Conservation (phyloP, 2,113 vertebrate genomes). For the Nyctibius bracteatus region DNA sequence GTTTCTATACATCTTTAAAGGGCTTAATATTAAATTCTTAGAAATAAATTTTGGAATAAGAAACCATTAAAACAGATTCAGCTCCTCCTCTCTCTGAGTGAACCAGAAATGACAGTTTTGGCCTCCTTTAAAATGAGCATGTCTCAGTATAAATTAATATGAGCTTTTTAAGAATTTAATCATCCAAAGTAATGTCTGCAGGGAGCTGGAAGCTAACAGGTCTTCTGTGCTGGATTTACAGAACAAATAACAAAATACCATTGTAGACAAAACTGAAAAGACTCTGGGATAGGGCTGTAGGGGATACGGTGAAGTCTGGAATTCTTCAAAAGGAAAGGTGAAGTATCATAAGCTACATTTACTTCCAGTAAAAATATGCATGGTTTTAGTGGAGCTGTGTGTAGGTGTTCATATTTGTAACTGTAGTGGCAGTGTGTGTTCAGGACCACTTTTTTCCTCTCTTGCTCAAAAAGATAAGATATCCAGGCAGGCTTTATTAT, state of each 20-base stretch:
- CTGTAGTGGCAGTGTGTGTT: neutral
- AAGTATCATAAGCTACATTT: neutral
- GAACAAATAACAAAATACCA: neutral
- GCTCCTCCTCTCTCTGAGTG: neutral
- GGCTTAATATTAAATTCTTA: neutral
- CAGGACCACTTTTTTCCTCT: neutral
- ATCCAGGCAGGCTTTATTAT: neutral
- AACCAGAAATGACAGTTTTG: neutral
- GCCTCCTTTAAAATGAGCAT: neutral
- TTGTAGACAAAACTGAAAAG: neutral
- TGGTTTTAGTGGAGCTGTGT: neutral
- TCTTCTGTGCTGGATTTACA: neutral
- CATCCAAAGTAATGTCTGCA: neutral
- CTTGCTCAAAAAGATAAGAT: neutral
- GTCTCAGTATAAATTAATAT: constrained; percentile 30
- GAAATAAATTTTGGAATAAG: neutral
- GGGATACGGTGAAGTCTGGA: neutral
- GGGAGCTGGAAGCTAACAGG: neutral
- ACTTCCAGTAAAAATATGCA: neutral
- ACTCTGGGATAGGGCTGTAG: neutral
- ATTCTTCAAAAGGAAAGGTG: neutral
- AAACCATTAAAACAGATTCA: neutral
- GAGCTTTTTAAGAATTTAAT: neutral
- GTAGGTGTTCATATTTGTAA: neutral
- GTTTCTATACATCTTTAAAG: neutral